Conservation (phyloP, 2,888 invertebrate genomes). For the Macaria notata region DNA sequence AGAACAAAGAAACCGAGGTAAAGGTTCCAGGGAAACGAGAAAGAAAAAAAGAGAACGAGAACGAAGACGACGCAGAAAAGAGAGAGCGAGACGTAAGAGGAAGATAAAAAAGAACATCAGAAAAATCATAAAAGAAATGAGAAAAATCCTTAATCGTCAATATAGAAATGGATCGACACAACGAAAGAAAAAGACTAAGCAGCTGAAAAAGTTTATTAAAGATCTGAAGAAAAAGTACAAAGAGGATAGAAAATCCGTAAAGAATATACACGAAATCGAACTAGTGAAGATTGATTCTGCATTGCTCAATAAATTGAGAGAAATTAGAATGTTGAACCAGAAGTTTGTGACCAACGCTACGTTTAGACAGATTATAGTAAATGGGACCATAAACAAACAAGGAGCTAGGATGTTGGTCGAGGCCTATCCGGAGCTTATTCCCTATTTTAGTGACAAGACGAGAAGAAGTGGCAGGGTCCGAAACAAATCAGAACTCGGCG, state of each 20-base stretch:
- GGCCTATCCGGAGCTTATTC: conserved; percentile 56
- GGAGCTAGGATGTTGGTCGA: conserved; percentile 48
- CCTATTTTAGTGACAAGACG: conserved; percentile 32
- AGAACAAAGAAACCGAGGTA: conserved; percentile 40
- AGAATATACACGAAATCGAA: conserved; percentile 55
- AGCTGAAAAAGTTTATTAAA: conserved; percentile 62
- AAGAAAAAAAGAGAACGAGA: conserved; percentile 32
- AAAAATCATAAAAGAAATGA: conserved; percentile 57
- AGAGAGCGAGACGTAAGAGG: conserved; percentile 49
- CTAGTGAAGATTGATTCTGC: conserved; percentile 52
- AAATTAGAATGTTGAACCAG: conserved; percentile 50
- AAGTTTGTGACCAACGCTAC: conserved; percentile 55
- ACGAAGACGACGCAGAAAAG: conserved; percentile 39
- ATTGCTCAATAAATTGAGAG: conserved; percentile 44
- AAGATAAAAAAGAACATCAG: conserved; percentile 56
- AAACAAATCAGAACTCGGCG: conserved; percentile 38
- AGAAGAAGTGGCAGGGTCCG: conserved; percentile 25
- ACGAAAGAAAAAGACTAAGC: conserved; percentile 58
- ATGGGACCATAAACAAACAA: conserved; percentile 50
- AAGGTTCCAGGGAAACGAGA: conserved; percentile 39
- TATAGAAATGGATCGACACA: conserved; percentile 56
- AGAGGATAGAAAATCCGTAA: conserved; percentile 56
- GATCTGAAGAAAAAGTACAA: conserved; percentile 58
- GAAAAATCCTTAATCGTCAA: conserved; percentile 51
- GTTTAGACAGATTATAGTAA: conserved; percentile 57